Conservation (phyloP, 2,113 vertebrate genomes). For the Ailurus styani region DNA sequence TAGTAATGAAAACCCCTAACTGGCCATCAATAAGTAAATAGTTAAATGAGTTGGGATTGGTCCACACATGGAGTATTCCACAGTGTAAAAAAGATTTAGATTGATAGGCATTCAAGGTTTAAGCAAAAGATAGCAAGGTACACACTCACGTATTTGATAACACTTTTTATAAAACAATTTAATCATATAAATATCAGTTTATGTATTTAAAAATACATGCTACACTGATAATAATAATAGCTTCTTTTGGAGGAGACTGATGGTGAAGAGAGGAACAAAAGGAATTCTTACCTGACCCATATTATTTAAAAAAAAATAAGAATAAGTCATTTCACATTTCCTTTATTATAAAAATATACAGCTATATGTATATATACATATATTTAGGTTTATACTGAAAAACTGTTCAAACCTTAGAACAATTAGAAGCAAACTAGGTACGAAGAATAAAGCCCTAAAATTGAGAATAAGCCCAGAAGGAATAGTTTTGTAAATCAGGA, state of each 20-base stretch:
- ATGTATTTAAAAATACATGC: not conserved
- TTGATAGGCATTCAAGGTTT: not conserved
- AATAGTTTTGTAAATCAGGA: not conserved
- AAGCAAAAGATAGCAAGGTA: not conserved
- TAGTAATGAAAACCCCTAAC: not conserved
- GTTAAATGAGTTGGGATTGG: not conserved
- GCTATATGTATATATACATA: not conserved
- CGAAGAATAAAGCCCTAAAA: not conserved
- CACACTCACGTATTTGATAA: not conserved
- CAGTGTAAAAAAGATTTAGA: not conserved
- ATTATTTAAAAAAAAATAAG: not conserved
- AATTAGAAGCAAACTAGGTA: not conserved
- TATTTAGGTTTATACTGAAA: not conserved
- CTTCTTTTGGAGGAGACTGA: not conserved
- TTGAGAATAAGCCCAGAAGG: not conserved
- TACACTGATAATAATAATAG: not conserved
- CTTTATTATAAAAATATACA: not conserved
- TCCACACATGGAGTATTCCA: not conserved
- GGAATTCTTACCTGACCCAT: not conserved
- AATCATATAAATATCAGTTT: not conserved
- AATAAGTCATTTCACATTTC: not conserved
- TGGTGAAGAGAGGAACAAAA: not conserved
- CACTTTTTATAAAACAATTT: not conserved
- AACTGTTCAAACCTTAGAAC: not conserved
- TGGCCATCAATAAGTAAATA: not conserved